Conservation (phyloP, 1,140 invertebrate species). For the Neotoxoptera formosana region DNA sequence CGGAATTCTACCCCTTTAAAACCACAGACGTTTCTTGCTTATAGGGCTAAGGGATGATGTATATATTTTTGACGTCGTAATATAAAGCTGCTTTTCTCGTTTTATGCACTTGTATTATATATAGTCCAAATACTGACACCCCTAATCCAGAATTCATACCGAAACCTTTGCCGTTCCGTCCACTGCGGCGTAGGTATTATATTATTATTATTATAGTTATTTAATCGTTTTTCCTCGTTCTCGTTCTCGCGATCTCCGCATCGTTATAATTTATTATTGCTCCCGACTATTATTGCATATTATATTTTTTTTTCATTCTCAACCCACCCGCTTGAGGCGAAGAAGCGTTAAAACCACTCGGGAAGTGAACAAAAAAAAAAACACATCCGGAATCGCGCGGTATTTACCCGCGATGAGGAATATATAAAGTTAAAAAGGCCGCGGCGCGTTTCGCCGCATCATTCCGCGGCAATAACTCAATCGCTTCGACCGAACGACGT, state of each 20-base stretch:
- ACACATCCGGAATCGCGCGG: slow-evolving; percentile 26
- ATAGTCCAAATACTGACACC: neutral
- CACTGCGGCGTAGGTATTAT: neutral
- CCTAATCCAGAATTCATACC: slow-evolving; percentile 17
- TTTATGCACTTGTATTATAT: neutral
- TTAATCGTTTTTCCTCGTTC: slow-evolving; percentile 39
- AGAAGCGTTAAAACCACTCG: neutral
- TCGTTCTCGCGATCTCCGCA: no score
- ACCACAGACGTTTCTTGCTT: neutral
- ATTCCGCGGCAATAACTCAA: slow-evolving; percentile 54
- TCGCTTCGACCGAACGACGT: slow-evolving; percentile 13
- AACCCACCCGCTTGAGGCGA: no score
- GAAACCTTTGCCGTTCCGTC: slow-evolving; percentile 22
- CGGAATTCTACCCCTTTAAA: neutral
- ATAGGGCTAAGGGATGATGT: neutral
- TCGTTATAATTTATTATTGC: neutral
- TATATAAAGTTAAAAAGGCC: slow-evolving; percentile 54
- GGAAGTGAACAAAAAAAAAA: slow-evolving; percentile 18
- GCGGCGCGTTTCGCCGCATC: slow-evolving; percentile 47
- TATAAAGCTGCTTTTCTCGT: neutral
- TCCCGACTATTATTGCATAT: neutral
- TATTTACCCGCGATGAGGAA: neutral
- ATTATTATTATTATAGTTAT: slow-evolving; percentile 27
- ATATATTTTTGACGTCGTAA: slow-evolving; percentile 43
- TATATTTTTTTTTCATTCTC: neutral